A percentile compares a stretch with the other conserved stretches of the same genome.
phyloP scores from a whole-genome alignment of 2,888 invertebrate genomes.

The Bellardia pandia region DNA sequence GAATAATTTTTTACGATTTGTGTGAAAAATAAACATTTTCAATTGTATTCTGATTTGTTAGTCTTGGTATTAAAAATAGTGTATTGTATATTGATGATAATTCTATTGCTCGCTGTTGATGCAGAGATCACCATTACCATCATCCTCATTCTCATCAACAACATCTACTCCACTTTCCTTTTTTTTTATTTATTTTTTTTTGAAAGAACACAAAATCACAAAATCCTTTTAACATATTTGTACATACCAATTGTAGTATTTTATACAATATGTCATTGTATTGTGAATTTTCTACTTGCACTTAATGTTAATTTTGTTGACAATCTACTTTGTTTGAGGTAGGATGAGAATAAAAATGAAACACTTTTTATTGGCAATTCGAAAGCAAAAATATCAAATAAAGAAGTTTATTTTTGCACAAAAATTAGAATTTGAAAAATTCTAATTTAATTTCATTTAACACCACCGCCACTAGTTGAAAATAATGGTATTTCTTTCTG shows the following conservation, averaged over 20 bases:
- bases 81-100: conserved; percentile 39
- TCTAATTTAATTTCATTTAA: background rate
- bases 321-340: conserved; percentile 40
- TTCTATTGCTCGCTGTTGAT: background rate
- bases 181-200: conserved; percentile 3
- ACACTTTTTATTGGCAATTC: background rate
- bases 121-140: background rate
- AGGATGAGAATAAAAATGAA: background rate
- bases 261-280: background rate
- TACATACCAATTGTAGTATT: background rate
- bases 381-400: background rate
- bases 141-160: background rate
- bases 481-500: no score
- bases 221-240: conserved; percentile 41
- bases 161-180: background rate
- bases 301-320: conserved; percentile 43
- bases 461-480: no score
- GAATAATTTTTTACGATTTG: background rate
- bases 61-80: conserved; percentile 10
- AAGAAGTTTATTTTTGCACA: background rate
- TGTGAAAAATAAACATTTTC: conserved; percentile 36
- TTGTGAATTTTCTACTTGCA: conserved; percentile 1
- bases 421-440: background rate
- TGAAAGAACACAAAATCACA: conserved; percentile 15
- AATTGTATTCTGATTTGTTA: conserved; percentile 43